These are phyloP conservation scores for Polymixis flavicincta DNA, from an alignment of 2,888 invertebrate species.

Conservation along the genomic window DNA sequence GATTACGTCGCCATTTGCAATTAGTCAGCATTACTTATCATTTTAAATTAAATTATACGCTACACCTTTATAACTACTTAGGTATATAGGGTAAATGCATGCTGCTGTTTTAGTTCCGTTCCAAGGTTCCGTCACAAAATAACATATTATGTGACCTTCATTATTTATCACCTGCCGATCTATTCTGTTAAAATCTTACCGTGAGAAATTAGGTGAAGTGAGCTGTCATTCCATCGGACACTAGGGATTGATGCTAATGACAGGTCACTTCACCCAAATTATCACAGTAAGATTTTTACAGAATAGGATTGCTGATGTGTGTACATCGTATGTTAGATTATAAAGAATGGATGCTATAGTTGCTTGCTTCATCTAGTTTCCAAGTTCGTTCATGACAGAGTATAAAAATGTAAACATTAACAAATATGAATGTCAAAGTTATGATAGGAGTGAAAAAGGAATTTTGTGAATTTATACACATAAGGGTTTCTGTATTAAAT, in stretches of 20 bases:
- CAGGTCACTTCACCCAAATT: too few species aligned
- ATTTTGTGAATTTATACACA: neutral
- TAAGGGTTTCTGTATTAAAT: neutral
- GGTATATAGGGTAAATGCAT: slow-evolving; percentile 4
- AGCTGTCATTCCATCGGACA: too few species aligned
- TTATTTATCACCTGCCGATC: slow-evolving; percentile 3
- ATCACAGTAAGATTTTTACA: too few species aligned
- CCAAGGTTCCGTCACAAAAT: slow-evolving; percentile 11
- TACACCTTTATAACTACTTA: neutral
- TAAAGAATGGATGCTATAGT: neutral
- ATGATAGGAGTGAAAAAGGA: neutral
- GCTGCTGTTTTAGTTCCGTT: slow-evolving; percentile 5
- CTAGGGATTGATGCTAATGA: too few species aligned
- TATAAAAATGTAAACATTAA: neutral
- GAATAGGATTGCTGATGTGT: too few species aligned
- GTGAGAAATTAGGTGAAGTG: too few species aligned
- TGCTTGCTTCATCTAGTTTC: neutral
- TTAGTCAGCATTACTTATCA: slow-evolving; percentile 7
- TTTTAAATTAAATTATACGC: slow-evolving; percentile 13
- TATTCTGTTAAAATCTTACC: too few species aligned
- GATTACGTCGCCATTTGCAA: slow-evolving; percentile 23
- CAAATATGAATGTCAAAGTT: neutral
- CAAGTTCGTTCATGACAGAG: neutral
- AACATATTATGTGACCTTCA: neutral
- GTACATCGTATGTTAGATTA: neutral